Evolutionary conservation across 2,113 vertebrate species (phyloP), one percentile per base, ranked within the genome.

Genomic region (Pyxicephalus adspersus): DNA sequence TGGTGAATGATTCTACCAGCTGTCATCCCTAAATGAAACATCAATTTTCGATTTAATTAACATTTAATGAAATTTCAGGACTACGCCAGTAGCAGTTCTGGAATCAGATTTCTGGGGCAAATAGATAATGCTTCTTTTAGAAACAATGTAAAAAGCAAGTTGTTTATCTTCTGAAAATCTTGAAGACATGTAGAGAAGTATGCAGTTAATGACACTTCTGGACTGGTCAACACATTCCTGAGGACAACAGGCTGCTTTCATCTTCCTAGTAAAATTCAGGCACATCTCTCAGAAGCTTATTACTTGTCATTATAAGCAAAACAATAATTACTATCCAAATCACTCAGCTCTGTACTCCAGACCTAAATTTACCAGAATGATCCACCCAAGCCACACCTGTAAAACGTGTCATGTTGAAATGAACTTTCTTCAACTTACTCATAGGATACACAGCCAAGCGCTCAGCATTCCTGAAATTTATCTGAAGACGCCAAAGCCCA

Each of bases 371-470:
- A 70, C 23, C 28, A 26, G 9, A 63, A 38, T 45, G 20, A 23
- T 74, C 58, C 79, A 81, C 70, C 79, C 78, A 64, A 80, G 23
- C n/a, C 79, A 73, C 79, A 81, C 79, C 68, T 50, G 29, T 25
- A 9, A n/a, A 29, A 64, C 29, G 63, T 54, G 20, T 72, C 9
- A 13, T 45, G 67, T 38, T 60, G 60, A 34, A 79, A 57, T 60
- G 1, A 68, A 67, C 29, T 29, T 63, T 54, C 68, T 16, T 11
- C 54, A 15, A 22, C 38, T 81, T 81, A 81, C 50, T 73, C 58
- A 80, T 63, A 63, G 34, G 25, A 31, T 77, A 22, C 20, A 79
- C 8, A 25, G 64, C 29, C 52, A 20, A 68, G 52, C 45, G 22
- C 31, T 67, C 28, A 28, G 58, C 64, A 68, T 79, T 79, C 31